These are phyloP conservation scores for Hippoglossus hippoglossus DNA, from an alignment of 2,797 vertebrate species.

Conservation along the genomic window DNA sequence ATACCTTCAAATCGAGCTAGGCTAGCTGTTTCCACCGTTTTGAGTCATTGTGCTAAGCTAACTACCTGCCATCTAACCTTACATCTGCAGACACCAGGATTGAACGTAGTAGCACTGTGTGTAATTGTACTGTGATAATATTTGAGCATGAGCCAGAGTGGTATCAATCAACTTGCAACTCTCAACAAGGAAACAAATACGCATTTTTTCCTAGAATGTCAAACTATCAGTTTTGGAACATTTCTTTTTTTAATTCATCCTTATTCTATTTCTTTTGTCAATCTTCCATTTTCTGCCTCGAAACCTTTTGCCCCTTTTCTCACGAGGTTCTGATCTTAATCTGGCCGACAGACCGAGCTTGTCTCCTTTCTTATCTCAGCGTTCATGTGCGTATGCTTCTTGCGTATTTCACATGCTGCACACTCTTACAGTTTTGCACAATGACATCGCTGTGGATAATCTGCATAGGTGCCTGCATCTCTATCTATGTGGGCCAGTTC, in stretches of 20 bases:
- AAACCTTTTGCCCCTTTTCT: constrained; percentile 23
- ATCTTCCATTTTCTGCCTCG: not conserved
- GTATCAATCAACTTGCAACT: too few species aligned
- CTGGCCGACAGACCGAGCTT: constrained; percentile 32
- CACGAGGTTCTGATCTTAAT: constrained; percentile 49
- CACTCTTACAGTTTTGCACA: constrained; percentile 24
- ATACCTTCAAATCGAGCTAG: too few species aligned
- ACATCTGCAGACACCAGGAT: too few species aligned
- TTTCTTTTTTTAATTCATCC: not conserved
- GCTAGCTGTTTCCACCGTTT: too few species aligned
- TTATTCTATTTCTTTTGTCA: not conserved
- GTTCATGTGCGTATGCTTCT: constrained; percentile 18
- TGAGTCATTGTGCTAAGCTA: too few species aligned
- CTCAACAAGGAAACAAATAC: too few species aligned
- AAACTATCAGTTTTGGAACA: too few species aligned
- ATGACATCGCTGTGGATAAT: constrained; percentile 46
- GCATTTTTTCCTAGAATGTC: too few species aligned
- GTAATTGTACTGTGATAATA: too few species aligned
- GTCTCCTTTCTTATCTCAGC: constrained; percentile 53
- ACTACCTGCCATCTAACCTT: too few species aligned
- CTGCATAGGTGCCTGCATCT: constrained; percentile 49
- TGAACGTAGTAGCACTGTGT: too few species aligned
- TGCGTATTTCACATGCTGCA: not conserved
- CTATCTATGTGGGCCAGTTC: constrained; percentile 49
- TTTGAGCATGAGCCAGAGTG: not conserved